Evolutionary conservation across 2,797 vertebrate genomes (phyloP), one percentile per base, ranked within the genome.

Genomic region (Salarias fasciatus): DNA sequence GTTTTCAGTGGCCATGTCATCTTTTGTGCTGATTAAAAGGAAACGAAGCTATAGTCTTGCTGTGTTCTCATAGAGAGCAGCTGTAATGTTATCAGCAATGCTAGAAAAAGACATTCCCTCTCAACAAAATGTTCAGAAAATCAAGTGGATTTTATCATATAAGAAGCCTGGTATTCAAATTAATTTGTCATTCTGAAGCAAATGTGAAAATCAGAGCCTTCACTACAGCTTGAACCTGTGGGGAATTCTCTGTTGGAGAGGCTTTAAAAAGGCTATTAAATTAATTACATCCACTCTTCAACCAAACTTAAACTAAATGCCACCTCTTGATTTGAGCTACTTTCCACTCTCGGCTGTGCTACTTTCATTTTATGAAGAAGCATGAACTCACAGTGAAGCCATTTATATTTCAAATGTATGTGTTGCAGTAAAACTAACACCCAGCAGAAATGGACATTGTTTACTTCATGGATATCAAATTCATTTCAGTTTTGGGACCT

Each of bases 271-370:
- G 24, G 18, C 18, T 24, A 24, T 24, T 24, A 24, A 2, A 24
- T 24, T 24, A 24, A 24, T 24, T 24, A 24, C 18, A 24, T 24
- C 18, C 24, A 2, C 24, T 24, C 18, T 24, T 24, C 18, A 24
- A 18, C 18, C 18, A 18, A 24, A 24, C 18, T 24, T 24, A 24
- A 24, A 24, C 2, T 24, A 24, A 24, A 24, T 24, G 3, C 18
- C 18, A 24, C 18, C 2, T 24, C 18, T 24, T 40, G 6, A 43
- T 48, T 43, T 44, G 13, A 52, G 55, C 53, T 11, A 29, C 18
- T 48, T 73, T 13, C 30, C 7, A 2, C 44, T 66, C 56, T 60
- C 48, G 61, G 61, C 8, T 10, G 38, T 14, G 43, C 15, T 63
- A 18, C n/a, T 51, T 52, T 46, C 3, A 55, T 1, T 15, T 24